These are phyloP conservation scores for Apantesis nais DNA, from an alignment of 2,888 invertebrate species.

Conservation along the genomic window DNA sequence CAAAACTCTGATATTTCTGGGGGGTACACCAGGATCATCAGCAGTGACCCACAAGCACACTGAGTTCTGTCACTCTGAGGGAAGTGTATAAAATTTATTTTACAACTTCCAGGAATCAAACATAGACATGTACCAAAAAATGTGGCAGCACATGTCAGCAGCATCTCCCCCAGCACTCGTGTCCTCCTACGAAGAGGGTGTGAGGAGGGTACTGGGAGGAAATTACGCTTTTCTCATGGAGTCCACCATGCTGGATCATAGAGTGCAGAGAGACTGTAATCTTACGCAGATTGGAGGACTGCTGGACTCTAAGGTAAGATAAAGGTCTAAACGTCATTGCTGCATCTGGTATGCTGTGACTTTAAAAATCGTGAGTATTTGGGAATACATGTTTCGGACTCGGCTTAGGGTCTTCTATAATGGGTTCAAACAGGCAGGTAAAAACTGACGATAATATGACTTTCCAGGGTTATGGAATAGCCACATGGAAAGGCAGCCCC, in stretches of 20 bases:
- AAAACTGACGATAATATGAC: no score
- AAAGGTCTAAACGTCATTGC: no score
- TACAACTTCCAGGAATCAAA: conserved; percentile 89
- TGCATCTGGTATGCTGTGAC: no score
- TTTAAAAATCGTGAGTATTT: no score
- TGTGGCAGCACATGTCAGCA: conserved; percentile 98
- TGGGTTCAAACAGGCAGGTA: no score
- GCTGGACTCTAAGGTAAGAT: conserved; percentile 76
- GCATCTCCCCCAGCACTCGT: conserved; percentile 92
- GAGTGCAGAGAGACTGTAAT: conserved; percentile 97
- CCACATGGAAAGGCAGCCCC: conserved; percentile 97
- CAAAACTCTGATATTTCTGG: no score
- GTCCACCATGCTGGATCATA: conserved; percentile 98
- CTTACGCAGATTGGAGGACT: conserved; percentile 97
- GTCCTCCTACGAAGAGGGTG: conserved; percentile 95
- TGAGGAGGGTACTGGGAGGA: conserved; percentile 92
- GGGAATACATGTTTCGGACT: no score
- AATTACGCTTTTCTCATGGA: conserved; percentile 99
- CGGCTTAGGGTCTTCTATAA: no score
- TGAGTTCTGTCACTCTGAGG: no score
- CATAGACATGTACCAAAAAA: conserved; percentile 95
- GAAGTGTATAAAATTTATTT: background rate
- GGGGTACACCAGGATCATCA: no score
- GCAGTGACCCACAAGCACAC: no score
- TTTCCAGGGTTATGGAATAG: conserved; percentile 95